Evolutionary conservation across 2,797 vertebrate species (phyloP).

Genomic region (Cirrhinus molitorella): DNA sequence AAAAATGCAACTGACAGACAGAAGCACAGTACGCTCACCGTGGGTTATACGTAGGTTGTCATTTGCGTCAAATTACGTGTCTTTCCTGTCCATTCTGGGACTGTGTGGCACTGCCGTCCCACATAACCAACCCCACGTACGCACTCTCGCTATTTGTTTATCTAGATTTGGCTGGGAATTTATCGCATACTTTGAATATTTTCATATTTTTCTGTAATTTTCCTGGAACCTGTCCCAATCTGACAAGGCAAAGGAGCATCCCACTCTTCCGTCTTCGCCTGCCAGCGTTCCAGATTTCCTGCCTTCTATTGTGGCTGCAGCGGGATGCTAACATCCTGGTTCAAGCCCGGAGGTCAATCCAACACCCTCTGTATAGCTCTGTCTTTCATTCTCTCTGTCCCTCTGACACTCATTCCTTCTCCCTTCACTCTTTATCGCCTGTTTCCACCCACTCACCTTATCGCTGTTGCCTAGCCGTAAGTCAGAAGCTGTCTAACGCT

Average conservation of each 20-base stretch:
- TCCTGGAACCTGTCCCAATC: conserved; percentile 72
- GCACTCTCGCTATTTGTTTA: conserved; percentile 67
- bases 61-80: not conserved
- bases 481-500: conserved; percentile 10
- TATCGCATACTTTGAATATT: conserved; percentile 81
- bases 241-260: conserved; percentile 35
- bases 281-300: conserved; percentile 78
- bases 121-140: conserved; percentile 68
- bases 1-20: not conserved
- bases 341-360: conserved; percentile 57
- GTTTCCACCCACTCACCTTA: conserved; percentile 50
- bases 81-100: conserved; percentile 22
- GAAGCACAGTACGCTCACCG: not conserved
- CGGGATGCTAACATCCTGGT: conserved; percentile 74
- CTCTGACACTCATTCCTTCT: conserved; percentile 56
- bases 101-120: conserved; percentile 40
- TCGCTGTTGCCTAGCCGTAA: not conserved
- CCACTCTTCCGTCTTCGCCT: conserved; percentile 62
- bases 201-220: conserved; percentile 71
- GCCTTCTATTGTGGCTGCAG: conserved; percentile 76
- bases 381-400: conserved; percentile 51
- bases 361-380: conserved; percentile 55
- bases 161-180: conserved; percentile 74
- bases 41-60: not conserved
- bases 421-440: conserved; percentile 46